A percentile compares a stretch with the other conserved stretches of the same genome.
These are phyloP conservation scores for Tenualosa thibaudeaui DNA, from an alignment of 2,797 vertebrate species.

Conservation along the genomic window DNA sequence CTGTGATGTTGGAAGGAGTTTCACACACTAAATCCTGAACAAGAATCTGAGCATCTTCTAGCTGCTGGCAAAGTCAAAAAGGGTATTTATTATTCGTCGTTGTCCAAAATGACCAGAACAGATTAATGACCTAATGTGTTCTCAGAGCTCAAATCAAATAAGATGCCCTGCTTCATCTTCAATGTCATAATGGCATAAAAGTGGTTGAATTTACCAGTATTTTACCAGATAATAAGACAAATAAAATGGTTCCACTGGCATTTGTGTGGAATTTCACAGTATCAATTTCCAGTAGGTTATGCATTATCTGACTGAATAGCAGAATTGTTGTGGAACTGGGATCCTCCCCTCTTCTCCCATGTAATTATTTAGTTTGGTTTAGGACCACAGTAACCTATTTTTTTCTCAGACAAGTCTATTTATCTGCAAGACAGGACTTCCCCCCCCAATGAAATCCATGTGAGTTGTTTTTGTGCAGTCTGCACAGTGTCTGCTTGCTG, in stretches of 20 bases:
- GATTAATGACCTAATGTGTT: not conserved
- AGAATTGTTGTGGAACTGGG: not conserved
- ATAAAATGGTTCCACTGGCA: not conserved
- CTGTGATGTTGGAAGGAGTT: not conserved
- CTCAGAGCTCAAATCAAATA: not conserved
- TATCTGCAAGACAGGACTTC: not conserved
- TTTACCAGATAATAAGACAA: not conserved
- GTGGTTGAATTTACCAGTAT: not conserved
- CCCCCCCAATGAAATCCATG: not conserved
- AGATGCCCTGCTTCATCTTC: not conserved
- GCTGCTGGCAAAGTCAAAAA: not conserved
- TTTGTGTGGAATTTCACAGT: not conserved
- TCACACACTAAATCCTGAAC: not conserved
- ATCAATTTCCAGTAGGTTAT: not conserved
- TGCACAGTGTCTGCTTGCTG: not conserved
- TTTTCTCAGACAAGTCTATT: not conserved
- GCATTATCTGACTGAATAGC: not conserved
- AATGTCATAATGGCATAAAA: not conserved
- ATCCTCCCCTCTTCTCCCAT: not conserved
- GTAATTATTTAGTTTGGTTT: slow-evolving; percentile 5
- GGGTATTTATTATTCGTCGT: slow-evolving; percentile 2
- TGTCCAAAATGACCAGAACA: not conserved
- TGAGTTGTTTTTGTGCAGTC: slow-evolving; percentile 2
- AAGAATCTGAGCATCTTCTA: not conserved
- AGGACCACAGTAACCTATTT: not conserved